Conservation (phyloP, 92 coral and sea anemone species). For the Parazoanthus atlanticus region DNA sequence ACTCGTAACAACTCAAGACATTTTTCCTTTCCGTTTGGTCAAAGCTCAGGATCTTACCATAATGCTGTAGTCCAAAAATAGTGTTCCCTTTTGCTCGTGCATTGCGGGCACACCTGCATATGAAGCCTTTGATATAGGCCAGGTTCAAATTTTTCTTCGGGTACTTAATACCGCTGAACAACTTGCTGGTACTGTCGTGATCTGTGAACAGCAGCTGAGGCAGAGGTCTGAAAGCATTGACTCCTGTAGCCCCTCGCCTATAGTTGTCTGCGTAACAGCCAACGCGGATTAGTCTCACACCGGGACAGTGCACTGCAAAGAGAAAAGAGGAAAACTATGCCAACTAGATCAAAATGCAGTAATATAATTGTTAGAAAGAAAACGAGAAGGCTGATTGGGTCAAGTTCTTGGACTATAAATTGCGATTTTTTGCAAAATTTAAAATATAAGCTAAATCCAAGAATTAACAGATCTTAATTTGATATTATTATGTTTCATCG, state of each 20-base stretch:
- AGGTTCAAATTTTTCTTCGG: not conserved
- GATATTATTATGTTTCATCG: too few species aligned
- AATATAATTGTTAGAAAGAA: too few species aligned
- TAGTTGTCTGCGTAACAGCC: constrained; percentile 11
- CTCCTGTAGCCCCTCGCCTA: not conserved
- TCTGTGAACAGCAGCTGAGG: not conserved
- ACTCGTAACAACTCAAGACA: too few species aligned
- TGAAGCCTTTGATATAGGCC: constrained; percentile 2
- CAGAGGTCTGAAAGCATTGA: not conserved
- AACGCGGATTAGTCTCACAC: constrained; percentile 11
- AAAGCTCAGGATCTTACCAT: not conserved
- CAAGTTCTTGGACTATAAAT: too few species aligned
- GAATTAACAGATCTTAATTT: too few species aligned
- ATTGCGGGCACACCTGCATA: constrained; percentile 21
- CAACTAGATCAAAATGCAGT: too few species aligned
- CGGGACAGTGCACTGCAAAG: not conserved
- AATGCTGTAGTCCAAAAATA: constrained; percentile 6
- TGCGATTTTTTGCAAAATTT: too few species aligned
- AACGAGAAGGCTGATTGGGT: not conserved
- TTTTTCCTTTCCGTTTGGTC: not conserved
- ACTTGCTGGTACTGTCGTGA: not conserved
- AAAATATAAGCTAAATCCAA: too few species aligned
- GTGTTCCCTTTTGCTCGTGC: constrained; percentile 14
- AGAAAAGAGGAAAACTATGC: not conserved
- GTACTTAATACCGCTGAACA: constrained; percentile 17